Evolutionary conservation across 2,888 invertebrate genomes (phyloP), one percentile per base, ranked within the genome.

Genomic region (Drosophila siamana): DNA sequence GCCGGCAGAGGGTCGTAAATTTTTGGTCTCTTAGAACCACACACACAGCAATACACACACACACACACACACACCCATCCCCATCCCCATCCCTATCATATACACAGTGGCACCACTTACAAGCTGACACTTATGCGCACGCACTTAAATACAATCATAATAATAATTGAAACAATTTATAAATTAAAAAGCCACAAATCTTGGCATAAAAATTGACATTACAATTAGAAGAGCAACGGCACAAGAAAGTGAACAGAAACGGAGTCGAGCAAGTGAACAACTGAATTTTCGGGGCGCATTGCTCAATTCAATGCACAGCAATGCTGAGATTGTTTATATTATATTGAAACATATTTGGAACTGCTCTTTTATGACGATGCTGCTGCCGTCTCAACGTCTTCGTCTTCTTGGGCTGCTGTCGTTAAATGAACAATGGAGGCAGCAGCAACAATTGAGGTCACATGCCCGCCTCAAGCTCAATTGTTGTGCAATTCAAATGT

Each of bases 131-230:
- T 75, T 82, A 80, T 84, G 86, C 75, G 83, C 82, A 83, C 86
- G 86, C 82, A 83, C 82, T 83, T 86, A 83, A 86, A 86, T 86
- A 86, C 81, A 84, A 84, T 84, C 86, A 85, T 84, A 86, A 86
- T 84, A 85, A 86, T 87, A 87, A 86, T 89, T 83, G 78, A 78
- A 82, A 86, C 89, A 89, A 87, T 88, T 88, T 89, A 87, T 80
- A 84, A 88, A 87, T 88, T 87, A 89, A 88, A 89, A 88, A 84
- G 88, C 87, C 89, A 88, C 88, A 89, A 88, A 88, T 88, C 88
- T 89, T 88, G 87, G 74, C 77, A 80, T 84, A 67, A 65, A 73
- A 78, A 82, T 84, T 87, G 88, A 86, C 82, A 81, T 75, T 78
- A 79, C 77, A 88, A 83, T 85, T 82, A 82, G 68, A 74, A 48